Conservation (phyloP, 2,888 invertebrate species). For the Hoplodrina blanda region DNA sequence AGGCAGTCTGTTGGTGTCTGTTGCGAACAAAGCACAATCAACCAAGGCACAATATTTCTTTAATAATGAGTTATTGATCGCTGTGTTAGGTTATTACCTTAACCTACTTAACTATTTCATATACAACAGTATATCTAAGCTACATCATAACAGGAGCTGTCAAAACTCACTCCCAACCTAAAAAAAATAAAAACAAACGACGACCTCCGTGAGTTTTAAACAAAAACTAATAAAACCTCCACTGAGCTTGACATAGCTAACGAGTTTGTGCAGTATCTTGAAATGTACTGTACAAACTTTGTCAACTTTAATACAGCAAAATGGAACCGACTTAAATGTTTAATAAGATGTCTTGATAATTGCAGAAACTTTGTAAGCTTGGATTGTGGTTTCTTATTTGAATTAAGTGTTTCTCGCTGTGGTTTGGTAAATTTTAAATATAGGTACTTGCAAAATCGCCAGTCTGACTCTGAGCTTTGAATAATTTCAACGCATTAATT, state of each 20-base stretch:
- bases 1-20: conserved; percentile 60
- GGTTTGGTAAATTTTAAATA: conserved; percentile 59
- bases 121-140: neutral
- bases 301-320: conserved; percentile 59
- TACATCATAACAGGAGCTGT: neutral
- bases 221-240: conserved; percentile 48
- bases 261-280: conserved; percentile 40
- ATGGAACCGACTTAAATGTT: conserved; percentile 60
- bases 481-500: conserved; percentile 61
- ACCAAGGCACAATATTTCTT: neutral
- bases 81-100: neutral
- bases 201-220: conserved; percentile 26
- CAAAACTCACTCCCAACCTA: conserved; percentile 2
- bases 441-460: conserved; percentile 46
- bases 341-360: conserved; percentile 68
- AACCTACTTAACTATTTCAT: conserved; percentile 14
- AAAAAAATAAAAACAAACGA: conserved; percentile 33
- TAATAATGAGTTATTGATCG: neutral
- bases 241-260: conserved; percentile 42
- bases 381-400: conserved; percentile 65
- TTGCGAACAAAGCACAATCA: conserved; percentile 41
- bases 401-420: conserved; percentile 56
- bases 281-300: conserved; percentile 47
- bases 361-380: conserved; percentile 63
- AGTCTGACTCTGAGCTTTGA: conserved; percentile 52